These are phyloP conservation scores for Himalopsyche anomala DNA, from an alignment of 2,888 invertebrate genomes.

Conservation along the genomic window DNA sequence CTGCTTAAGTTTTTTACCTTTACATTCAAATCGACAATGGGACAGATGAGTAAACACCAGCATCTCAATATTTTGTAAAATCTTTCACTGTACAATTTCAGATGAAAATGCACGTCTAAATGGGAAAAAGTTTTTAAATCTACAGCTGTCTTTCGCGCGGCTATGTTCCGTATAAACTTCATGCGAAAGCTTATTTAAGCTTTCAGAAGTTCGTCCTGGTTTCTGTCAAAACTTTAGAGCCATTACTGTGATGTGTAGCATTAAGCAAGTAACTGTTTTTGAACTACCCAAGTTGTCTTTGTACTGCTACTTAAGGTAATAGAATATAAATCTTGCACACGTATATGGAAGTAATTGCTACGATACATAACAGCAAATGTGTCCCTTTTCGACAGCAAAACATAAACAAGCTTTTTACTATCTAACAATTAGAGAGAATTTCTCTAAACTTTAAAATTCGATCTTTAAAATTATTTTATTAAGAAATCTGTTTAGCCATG, in stretches of 20 bases:
- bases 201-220: neutral
- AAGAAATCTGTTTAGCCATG: no score
- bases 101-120: neutral
- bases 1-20: no score
- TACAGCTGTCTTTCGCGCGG: constrained; percentile 35
- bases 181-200: constrained; percentile 29
- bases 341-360: neutral
- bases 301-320: neutral
- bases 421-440: no score
- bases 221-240: constrained; percentile 39
- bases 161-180: constrained; percentile 15
- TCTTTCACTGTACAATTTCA: neutral
- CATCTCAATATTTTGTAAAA: neutral
- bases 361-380: no score
- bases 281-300: neutral
- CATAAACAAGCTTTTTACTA: no score
- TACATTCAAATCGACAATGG: no score
- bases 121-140: constrained; percentile 30
- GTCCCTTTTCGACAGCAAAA: no score
- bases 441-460: no score
- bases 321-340: neutral
- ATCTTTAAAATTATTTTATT: no score
- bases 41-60: neutral
- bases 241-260: constrained; percentile 22
- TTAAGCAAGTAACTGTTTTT: constrained; percentile 10